Evolutionary conservation across 1,140 invertebrate genomes (phyloP).

Genomic region (Campoletis sonorensis): DNA sequence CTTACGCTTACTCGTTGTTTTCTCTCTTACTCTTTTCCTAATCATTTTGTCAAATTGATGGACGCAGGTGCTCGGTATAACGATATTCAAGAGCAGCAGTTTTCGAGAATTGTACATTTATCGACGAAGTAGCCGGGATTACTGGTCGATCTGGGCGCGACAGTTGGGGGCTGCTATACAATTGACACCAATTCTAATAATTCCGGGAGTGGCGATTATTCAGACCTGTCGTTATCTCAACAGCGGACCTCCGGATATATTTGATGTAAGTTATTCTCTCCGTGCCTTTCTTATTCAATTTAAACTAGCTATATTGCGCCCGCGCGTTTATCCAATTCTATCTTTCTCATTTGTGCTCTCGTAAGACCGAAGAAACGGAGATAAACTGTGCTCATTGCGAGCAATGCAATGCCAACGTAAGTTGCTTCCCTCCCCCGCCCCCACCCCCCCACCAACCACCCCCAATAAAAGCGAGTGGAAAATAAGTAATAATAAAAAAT

Average conservation of each 20-base stretch:
- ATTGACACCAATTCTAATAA: slow-evolving; percentile 84
- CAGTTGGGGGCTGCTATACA: slow-evolving; percentile 88
- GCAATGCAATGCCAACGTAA: slow-evolving; percentile 73
- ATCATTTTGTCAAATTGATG: too few relatives aligned
- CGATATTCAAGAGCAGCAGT: slow-evolving; percentile 86
- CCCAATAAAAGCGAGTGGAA: too few relatives aligned
- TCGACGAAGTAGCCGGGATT: slow-evolving; percentile 76
- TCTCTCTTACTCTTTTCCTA: too few relatives aligned
- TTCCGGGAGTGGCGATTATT: slow-evolving; percentile 87
- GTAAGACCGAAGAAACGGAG: slow-evolving; percentile 72
- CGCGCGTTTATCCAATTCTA: not conserved
- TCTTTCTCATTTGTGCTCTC: slow-evolving; percentile 49
- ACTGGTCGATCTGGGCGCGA: slow-evolving; percentile 87
- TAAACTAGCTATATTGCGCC: too few relatives aligned
- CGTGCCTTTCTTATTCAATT: too few relatives aligned
- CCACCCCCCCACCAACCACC: too few relatives aligned
- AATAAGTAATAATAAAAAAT: not conserved
- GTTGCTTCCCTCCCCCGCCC: slow-evolving; percentile 50
- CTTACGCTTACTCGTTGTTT: too few relatives aligned
- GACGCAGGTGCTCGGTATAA: slow-evolving; percentile 86
- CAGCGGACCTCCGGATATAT: slow-evolving; percentile 88
- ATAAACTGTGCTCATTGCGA: slow-evolving; percentile 73
- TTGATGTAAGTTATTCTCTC: slow-evolving; percentile 82
- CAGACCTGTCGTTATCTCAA: slow-evolving; percentile 90
- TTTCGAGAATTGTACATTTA: slow-evolving; percentile 86